Percentiles rank a stretch among this genome's conserved stretches.
These are phyloP conservation scores for Procambarus clarkii DNA, from an alignment of 1,140 invertebrate species.

Conservation along the genomic window DNA sequence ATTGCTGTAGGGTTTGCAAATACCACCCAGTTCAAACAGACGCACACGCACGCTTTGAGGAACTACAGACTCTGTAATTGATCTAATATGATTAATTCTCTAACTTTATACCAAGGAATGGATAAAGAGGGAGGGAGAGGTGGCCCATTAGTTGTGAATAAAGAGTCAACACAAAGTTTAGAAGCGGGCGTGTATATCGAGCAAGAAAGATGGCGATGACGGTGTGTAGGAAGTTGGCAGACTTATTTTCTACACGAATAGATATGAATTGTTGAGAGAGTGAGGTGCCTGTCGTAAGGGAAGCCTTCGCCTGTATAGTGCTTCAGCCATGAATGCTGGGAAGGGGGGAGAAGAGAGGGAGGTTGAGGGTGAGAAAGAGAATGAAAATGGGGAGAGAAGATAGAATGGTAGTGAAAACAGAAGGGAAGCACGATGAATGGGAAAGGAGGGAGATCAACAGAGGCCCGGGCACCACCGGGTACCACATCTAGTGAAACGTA, in stretches of 20 bases:
- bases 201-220: conserved; percentile 25
- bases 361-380: too few species aligned
- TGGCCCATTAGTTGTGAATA: not conserved
- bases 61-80: conserved; percentile 27
- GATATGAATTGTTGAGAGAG: conserved; percentile 15
- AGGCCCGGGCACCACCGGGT: not conserved
- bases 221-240: conserved; percentile 18
- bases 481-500: too few species aligned
- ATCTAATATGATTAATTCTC: conserved; percentile 50
- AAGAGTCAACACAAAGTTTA: not conserved
- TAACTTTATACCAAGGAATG: not conserved
- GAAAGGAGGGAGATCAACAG: not conserved
- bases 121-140: not conserved
- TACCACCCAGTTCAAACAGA: not conserved
- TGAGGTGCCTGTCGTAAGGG: conserved; percentile 16
- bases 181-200: not conserved
- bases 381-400: not conserved
- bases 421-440: not conserved
- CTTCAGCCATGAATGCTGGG: not conserved
- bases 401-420: not conserved
- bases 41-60: not conserved
- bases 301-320: not conserved
- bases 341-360: not conserved
- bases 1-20: conserved; percentile 46
- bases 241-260: conserved; percentile 40